phyloP scores from a whole-genome alignment of 2,113 vertebrate genomes.

The Camelus bactrianus region DNA sequence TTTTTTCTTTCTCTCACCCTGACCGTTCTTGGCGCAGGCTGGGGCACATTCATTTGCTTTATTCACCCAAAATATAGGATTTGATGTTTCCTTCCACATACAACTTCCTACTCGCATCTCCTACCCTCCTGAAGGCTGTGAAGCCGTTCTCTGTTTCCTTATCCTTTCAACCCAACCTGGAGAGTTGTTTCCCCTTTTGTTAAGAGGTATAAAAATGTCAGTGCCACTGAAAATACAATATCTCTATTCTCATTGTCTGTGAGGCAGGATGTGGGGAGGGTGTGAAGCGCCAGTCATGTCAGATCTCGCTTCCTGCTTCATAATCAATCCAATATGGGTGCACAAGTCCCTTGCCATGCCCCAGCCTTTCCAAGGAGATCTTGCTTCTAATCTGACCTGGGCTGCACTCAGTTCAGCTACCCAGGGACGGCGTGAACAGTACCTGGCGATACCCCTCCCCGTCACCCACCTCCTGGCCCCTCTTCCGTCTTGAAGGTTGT shows the following conservation, averaged over 20 bases:
- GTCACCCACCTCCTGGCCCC: conserved; percentile 67
- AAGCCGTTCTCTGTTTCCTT: conserved; percentile 56
- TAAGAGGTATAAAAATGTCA: conserved; percentile 89
- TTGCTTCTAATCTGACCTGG: conserved; percentile 69
- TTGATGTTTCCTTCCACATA: conserved; percentile 72
- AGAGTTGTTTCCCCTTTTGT: conserved; percentile 76
- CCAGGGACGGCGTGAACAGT: conserved; percentile 78
- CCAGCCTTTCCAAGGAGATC: conserved; percentile 61
- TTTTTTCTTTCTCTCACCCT: background rate
- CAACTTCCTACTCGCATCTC: conserved; percentile 70
- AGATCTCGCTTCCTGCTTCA: conserved; percentile 91
- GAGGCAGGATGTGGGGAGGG: conserved; percentile 91
- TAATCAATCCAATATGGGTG: conserved; percentile 92
- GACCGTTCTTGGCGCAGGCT: background rate
- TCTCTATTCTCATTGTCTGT: conserved; percentile 85
- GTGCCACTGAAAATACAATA: conserved; percentile 85
- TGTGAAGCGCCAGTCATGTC: conserved; percentile 91
- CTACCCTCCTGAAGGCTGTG: conserved; percentile 48
- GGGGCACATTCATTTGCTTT: conserved; percentile 36
- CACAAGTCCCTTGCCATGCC: conserved; percentile 68
- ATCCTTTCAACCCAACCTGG: conserved; percentile 60
- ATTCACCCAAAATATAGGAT: conserved; percentile 44
- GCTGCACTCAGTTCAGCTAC: conserved; percentile 74
- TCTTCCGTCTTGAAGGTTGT: conserved; percentile 84
- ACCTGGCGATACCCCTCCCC: conserved; percentile 69